Conservation (phyloP, 1,140 invertebrate genomes). For the Protaetia brevitarsis region DNA sequence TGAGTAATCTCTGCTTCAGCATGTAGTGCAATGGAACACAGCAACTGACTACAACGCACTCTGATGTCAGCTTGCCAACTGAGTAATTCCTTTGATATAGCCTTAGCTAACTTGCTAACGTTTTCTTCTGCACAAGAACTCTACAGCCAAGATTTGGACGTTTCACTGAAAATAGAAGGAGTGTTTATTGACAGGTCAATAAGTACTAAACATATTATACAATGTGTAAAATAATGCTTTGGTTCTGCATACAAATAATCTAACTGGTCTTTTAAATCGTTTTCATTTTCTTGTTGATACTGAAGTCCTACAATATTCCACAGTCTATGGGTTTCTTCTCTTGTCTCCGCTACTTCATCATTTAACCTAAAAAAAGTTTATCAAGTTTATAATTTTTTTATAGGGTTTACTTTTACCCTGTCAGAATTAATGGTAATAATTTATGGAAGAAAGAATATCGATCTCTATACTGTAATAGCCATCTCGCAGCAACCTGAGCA, state of each 20-base stretch:
- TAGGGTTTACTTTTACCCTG: constrained; percentile 52
- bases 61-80: constrained; percentile 71
- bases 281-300: constrained; percentile 73
- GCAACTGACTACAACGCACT: constrained; percentile 67
- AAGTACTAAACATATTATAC: no score
- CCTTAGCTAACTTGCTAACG: constrained; percentile 62
- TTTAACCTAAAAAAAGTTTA: constrained; percentile 54
- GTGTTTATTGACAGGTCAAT: no score
- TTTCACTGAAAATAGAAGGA: constrained; percentile 54
- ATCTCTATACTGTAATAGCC: constrained; percentile 68
- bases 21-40: constrained; percentile 67
- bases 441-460: constrained; percentile 76
- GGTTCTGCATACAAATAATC: constrained; percentile 61
- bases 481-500: constrained; percentile 61
- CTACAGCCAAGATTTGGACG: constrained; percentile 76
- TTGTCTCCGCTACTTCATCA: constrained; percentile 67
- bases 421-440: constrained; percentile 72
- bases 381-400: background rate
- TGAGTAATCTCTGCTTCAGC: constrained; percentile 67
- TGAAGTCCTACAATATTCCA: constrained; percentile 68
- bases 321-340: constrained; percentile 54
- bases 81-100: constrained; percentile 64
- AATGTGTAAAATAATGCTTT: constrained; percentile 62
- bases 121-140: constrained; percentile 65
- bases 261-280: constrained; percentile 69